Base-by-base conservation (phyloP, 1,140 invertebrate genomes). In the Drosophila bipectinata region DNA sequence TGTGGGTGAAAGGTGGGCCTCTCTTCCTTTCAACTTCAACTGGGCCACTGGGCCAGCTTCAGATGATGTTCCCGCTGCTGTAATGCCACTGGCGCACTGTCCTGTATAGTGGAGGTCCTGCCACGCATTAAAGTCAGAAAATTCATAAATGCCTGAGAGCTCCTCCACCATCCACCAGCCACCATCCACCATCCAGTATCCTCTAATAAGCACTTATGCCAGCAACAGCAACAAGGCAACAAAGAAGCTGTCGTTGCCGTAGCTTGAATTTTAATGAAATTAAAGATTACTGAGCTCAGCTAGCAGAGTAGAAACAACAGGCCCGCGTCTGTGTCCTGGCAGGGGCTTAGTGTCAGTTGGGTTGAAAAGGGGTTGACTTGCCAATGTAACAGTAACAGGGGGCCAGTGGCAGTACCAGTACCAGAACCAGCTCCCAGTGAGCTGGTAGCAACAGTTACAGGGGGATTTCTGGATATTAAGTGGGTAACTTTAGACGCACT, bases 91-190 rank as follows among this genome's bases (percentile, higher is more conserved):
- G 32, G 8, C 32, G 32, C 3, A 21, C 21, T 21, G 32, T 12
- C 32, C 32, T 34, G 9, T 45, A 18, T 24, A 8, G 1, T 32
- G n/a, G 14, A 37, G 9, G 41, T 44, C 41, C 41, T 45, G 5
- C 77, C 59, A 80, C 81, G 73, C 81, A 84, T 84, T 85, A 69
- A 80, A 80, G 77, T 54, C 78, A 51, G 61, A 77, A 85, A 87
- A 87, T 82, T 87, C 83, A 87, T 87, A 80, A 87, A 87, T 87
- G 82, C 83, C 82, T 87, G 71, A 87, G 78, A 87, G 82, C 78
- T 41, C 14, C 12, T 14, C 39, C 39, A 4, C 4, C 12, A 30
- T 55, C 62, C 63, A 47, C 28, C 62, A 28, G 64, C 64, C 73
- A 30, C 32, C 32, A n/a, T 2, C 7, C 32, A 9, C 9, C 32